phyloP scores from a whole-genome alignment of 2,888 invertebrate genomes.

The Cistogaster globosa region DNA sequence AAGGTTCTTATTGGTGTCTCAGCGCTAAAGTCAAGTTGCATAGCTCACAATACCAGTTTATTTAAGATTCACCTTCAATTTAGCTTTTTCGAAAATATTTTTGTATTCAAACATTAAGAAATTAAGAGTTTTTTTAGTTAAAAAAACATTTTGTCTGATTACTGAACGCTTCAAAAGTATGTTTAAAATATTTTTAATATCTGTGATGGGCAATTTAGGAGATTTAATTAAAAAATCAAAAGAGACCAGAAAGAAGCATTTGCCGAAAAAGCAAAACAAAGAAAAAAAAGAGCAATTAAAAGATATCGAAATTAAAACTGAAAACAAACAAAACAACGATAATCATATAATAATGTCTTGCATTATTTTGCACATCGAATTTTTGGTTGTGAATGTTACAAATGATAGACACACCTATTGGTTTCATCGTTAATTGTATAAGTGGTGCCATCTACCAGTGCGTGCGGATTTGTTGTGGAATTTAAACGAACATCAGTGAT shows the following conservation, averaged over 20 bases:
- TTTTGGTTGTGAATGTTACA: conserved; percentile 66
- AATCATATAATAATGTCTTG: conserved; percentile 35
- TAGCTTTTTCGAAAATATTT: too few relatives aligned
- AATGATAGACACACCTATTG: conserved; percentile 81
- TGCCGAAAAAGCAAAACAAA: neutral
- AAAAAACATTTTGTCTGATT: too few relatives aligned
- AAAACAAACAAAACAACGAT: neutral
- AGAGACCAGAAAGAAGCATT: neutral
- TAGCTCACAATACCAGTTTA: too few relatives aligned
- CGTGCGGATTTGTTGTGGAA: conserved; percentile 85
- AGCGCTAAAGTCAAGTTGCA: too few relatives aligned
- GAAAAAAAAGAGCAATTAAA: neutral
- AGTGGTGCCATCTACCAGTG: conserved; percentile 82
- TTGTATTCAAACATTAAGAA: too few relatives aligned
- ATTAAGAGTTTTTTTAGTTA: too few relatives aligned
- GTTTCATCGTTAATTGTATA: conserved; percentile 79
- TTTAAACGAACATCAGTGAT: conserved; percentile 84
- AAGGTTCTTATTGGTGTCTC: too few relatives aligned
- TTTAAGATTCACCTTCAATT: too few relatives aligned
- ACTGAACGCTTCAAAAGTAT: neutral
- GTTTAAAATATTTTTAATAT: neutral
- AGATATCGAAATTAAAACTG: conserved; percentile 3
- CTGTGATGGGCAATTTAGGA: neutral
- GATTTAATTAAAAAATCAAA: neutral
- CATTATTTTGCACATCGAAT: conserved; percentile 48